Base-by-base conservation (phyloP, 2,888 invertebrate genomes). In the Drosophila kanekoi region DNA sequence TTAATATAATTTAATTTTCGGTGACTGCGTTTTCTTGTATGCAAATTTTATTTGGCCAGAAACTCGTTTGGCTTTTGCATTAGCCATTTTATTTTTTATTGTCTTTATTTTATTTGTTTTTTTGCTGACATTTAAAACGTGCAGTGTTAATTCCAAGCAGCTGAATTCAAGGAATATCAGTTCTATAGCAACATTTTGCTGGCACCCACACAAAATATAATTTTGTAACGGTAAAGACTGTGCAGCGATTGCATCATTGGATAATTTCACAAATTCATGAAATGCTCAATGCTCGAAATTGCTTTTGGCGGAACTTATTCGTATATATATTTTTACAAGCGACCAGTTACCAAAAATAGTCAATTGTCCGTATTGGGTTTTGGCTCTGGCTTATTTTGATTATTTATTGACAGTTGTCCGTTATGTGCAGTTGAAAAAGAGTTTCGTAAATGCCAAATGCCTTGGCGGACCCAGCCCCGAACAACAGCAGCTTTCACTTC, bases 361-460 rank as follows among this genome's bases (percentile, higher is more conserved):
- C 87, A 84, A 75, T 85, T 81, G 85, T 75, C 79, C 59, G 52
- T 28, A 10, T 40, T 38, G 33, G 32, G 56, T 10, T 58, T 44
- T 35, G 48, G 64, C 54, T 69, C 72, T 72, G 86, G 80, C 66
- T 77, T 77, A 86, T 88, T 86, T 82, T 84, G 83, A 82, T 88
- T 84, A 87, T 87, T 83, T 83, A 83, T 83, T 87, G 88, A 87
- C 83, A 85, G 86, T 69, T 79, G 74, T 53, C 79, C 86, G 88
- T 88, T 87, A 82, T 83, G 82, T 87, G 82, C 53, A 45, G 70
- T 38, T 41, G 40, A 44, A 60, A 44, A 47, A 53, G 45, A 40
- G 65, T 82, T 87, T 87, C 85, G 85, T 81, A 82, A 82, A 84
- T 77, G 74, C 74, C 74, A 75, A 66, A 56, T 76, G 72, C 49